Conservation (phyloP, 2,888 invertebrate species). For the Trichopoda pennipes region DNA sequence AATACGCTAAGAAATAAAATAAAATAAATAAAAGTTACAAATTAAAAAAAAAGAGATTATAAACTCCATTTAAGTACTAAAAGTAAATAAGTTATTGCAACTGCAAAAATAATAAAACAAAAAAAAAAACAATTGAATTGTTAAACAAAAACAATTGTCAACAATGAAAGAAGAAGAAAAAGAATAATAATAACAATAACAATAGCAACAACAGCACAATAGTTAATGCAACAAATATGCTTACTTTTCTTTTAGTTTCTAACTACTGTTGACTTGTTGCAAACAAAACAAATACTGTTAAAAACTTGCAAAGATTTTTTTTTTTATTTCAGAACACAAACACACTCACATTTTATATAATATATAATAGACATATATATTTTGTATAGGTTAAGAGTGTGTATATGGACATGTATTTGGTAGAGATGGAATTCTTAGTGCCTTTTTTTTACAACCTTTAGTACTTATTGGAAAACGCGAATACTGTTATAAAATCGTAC, state of each 20-base stretch:
- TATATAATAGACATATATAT: not conserved
- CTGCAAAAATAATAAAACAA: conserved; percentile 4
- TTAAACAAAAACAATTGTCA: conserved; percentile 64
- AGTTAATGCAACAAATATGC: conserved; percentile 57
- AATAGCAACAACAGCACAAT: conserved; percentile 38
- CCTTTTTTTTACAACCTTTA: too few species aligned
- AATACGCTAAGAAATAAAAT: not conserved
- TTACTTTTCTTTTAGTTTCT: conserved; percentile 56
- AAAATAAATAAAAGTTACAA: conserved; percentile 1
- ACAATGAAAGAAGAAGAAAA: conserved; percentile 55
- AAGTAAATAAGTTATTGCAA: conserved; percentile 60
- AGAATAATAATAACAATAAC: conserved; percentile 12
- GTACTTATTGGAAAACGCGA: too few species aligned
- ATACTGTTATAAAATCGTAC: too few species aligned
- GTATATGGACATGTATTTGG: too few species aligned
- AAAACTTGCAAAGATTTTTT: conserved; percentile 40
- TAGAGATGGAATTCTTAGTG: too few species aligned
- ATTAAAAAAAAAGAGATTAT: conserved; percentile 56
- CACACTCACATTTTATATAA: not conserved
- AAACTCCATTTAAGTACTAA: conserved; percentile 62
- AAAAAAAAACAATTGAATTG: conserved; percentile 22
- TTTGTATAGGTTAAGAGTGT: too few species aligned
- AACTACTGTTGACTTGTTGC: conserved; percentile 67
- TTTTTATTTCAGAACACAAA: too few species aligned
- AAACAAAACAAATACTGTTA: conserved; percentile 66